Evolutionary conservation across 2,797 vertebrate genomes (phyloP).

Genomic region (Pteronotus mesoamericanus): DNA sequence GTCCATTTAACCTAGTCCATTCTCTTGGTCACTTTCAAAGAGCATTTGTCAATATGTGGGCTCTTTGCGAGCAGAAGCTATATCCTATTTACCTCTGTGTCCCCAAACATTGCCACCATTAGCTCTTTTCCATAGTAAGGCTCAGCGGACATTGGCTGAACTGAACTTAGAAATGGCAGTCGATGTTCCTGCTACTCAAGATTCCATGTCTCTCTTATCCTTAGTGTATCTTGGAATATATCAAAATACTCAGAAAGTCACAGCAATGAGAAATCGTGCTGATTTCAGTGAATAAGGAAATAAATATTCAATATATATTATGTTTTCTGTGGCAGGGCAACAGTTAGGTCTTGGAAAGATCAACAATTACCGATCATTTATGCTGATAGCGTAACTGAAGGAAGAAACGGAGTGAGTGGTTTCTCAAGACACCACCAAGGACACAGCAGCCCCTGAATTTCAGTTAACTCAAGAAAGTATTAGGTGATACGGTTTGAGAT

Average conservation of each 20-base stretch:
- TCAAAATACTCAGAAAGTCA: neutral
- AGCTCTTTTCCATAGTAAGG: neutral
- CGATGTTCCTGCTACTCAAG: neutral
- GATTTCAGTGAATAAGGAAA: neutral
- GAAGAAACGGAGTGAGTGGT: neutral
- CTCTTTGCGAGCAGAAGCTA: neutral
- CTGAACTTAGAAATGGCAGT: neutral
- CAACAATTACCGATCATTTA: neutral
- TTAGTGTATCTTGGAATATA: neutral
- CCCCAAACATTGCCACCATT: neutral
- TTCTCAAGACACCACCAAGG: neutral
- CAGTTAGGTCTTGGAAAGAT: constrained; percentile 19
- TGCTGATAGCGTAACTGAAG: neutral
- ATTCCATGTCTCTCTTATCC: neutral
- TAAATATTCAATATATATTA: neutral
- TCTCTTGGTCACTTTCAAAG: constrained; percentile 42
- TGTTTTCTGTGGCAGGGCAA: neutral
- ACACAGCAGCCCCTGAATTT: neutral
- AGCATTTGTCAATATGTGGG: neutral
- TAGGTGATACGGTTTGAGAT: neutral
- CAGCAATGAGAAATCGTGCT: neutral
- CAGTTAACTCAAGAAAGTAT: neutral
- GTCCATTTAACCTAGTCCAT: constrained; percentile 27
- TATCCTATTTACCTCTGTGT: neutral
- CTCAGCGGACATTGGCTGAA: neutral